phyloP scores from a whole-genome alignment of 2,113 vertebrate species.

The Nycticebus coucang region DNA sequence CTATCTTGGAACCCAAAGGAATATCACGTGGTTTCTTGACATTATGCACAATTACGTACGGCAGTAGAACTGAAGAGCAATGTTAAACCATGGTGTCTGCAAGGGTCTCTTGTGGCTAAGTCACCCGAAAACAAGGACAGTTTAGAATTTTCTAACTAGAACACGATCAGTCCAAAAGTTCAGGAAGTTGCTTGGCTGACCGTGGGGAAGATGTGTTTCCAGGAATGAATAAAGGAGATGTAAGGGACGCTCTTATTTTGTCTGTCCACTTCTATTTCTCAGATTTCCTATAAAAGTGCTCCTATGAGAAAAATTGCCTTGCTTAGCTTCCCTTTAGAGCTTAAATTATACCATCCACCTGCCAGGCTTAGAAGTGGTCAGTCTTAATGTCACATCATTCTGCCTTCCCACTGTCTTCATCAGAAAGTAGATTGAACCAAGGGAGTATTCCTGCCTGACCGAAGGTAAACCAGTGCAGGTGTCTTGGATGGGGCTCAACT shows the following conservation, averaged over 20 bases:
- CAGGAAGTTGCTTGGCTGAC: not conserved
- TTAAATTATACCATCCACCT: not conserved
- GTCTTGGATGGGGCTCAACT: not conserved
- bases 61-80: not conserved
- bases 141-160: constrained; percentile 3
- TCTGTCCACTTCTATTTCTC: not conserved
- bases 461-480: not conserved
- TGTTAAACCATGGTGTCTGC: not conserved
- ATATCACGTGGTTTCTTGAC: not conserved
- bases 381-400: not conserved
- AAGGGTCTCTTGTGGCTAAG: not conserved
- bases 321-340: not conserved
- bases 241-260: not conserved
- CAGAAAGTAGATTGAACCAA: not conserved
- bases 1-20: not conserved
- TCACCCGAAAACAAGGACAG: not conserved
- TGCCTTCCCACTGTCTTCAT: not conserved
- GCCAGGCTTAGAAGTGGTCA: not conserved
- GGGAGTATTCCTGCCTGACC: not conserved
- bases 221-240: not conserved
- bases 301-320: not conserved
- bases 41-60: not conserved
- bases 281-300: constrained; percentile 9
- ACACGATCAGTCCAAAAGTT: not conserved
- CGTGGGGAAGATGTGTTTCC: constrained; percentile 7